Evolutionary conservation across 2,888 invertebrate genomes (phyloP), one percentile per base, ranked within the genome.

Genomic region (Rotaria magnacalcarata): DNA sequence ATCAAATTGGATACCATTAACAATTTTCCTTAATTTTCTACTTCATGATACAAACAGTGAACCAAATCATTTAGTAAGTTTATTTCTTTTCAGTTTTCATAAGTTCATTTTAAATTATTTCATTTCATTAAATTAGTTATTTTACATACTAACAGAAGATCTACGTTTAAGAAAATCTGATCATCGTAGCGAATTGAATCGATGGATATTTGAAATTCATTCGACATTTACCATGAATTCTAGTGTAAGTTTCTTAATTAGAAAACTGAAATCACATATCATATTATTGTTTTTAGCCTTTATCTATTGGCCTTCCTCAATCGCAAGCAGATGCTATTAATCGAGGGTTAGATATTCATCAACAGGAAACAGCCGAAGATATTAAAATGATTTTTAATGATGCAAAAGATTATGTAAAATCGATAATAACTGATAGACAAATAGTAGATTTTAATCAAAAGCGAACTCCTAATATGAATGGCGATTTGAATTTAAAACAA

Each of bases 131-230:
- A 67, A 47, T 80, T 80, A 80, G 80, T 80, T 80, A 47, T 80
- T 80, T n/a, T 80, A 80, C 34, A 24, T 80, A 24, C 11, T 80
- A n/a, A n/a, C n/a, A 14, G 80, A 80, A 80, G 80, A 80, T 10
- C 14, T 80, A 24, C 47, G 43, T 47, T 4, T 4, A n/a, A 47
- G 11, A 80, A 43, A 47, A 47, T n/a, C 43, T 14, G 47, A 43
- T 41, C n/a, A 80, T 80, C 43, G 47, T 47, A 47, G 5, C 47
- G 80, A 80, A 80, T n/a, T 80, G 11, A 14, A 47, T 24, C 80
- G 80, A n/a, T 80, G 80, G 80, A 47, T 47, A 80, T 80, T 80
- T 47, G 80, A 80, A 47, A 80, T 80, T 80, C 80, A 80, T 80
- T 80, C 80, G 2, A 80, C 80, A 47, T 80, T 80, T 47, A 80